phyloP scores from a whole-genome alignment of 2,113 vertebrate genomes.

The Martes martes region DNA sequence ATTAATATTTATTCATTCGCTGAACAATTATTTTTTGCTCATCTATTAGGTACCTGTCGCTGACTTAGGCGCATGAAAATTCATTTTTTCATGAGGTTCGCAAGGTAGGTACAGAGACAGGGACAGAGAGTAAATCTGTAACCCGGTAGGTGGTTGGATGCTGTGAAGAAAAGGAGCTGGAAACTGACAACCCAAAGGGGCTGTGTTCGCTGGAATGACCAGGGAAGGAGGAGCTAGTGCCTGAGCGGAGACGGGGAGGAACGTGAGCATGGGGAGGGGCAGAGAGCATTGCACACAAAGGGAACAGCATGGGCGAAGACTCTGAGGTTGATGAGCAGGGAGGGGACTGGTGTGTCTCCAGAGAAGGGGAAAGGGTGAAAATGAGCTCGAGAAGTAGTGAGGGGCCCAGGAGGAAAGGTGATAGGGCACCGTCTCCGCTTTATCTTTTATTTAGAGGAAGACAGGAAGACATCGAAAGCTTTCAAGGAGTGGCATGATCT shows the following conservation, averaged over 20 bases:
- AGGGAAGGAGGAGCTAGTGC: background rate
- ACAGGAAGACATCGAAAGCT: background rate
- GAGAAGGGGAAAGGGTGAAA: background rate
- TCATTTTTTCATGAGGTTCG: background rate
- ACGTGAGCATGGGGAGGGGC: fast-evolving
- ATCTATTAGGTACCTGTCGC: background rate
- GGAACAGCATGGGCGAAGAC: background rate
- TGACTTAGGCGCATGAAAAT: background rate
- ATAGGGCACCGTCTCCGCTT: fast-evolving
- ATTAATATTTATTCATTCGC: background rate
- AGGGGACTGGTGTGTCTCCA: background rate
- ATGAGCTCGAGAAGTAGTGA: background rate
- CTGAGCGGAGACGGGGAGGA: background rate
- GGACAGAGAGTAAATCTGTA: background rate
- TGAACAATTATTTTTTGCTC: background rate
- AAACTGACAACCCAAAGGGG: background rate
- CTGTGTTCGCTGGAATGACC: background rate
- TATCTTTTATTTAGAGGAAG: background rate
- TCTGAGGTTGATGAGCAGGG: background rate
- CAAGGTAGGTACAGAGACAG: background rate
- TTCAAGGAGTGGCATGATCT: background rate
- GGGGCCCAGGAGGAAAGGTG: background rate
- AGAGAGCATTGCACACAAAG: background rate
- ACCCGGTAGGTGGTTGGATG: background rate
- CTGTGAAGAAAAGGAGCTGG: background rate